These are phyloP conservation scores for Eledona agricola DNA, from an alignment of 2,888 invertebrate species.

Conservation along the genomic window DNA sequence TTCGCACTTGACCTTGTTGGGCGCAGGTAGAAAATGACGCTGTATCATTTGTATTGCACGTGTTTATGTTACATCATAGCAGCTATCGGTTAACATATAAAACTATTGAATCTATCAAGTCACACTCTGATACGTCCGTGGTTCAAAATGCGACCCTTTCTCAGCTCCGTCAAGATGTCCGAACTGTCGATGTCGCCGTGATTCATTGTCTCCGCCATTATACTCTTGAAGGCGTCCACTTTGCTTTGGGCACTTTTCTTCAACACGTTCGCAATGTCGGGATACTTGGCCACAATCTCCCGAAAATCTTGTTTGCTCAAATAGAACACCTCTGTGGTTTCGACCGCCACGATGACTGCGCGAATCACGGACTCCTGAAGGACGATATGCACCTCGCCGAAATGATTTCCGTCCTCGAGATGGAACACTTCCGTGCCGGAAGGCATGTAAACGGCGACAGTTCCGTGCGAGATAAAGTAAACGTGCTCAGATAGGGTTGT, in stretches of 20 bases:
- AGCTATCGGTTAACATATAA: too few relatives aligned
- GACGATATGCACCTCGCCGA: conserved; percentile 59
- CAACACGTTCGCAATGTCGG: conserved; percentile 57
- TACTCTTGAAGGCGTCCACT: neutral
- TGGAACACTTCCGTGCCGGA: conserved; percentile 65
- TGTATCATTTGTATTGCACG: too few relatives aligned
- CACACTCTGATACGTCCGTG: conserved; percentile 25
- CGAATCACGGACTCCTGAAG: conserved; percentile 34
- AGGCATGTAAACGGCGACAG: conserved; percentile 61
- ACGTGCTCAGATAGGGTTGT: conserved; percentile 60
- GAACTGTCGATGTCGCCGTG: conserved; percentile 2
- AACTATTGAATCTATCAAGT: too few relatives aligned
- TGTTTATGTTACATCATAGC: too few relatives aligned
- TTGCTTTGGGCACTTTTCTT: conserved; percentile 52
- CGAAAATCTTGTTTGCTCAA: conserved; percentile 47
- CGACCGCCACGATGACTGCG: conserved; percentile 49
- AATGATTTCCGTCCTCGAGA: conserved; percentile 66
- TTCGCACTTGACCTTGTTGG: too few relatives aligned
- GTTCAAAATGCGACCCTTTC: conserved; percentile 42
- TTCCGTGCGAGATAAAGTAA: conserved; percentile 66
- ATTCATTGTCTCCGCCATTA: neutral
- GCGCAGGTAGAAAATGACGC: too few relatives aligned
- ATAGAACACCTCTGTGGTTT: conserved; percentile 56
- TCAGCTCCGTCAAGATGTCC: conserved; percentile 39
- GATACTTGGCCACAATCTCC: conserved; percentile 51